These are phyloP conservation scores for Melipona bicolor DNA, from an alignment of 2,888 invertebrate species.

Conservation along the genomic window DNA sequence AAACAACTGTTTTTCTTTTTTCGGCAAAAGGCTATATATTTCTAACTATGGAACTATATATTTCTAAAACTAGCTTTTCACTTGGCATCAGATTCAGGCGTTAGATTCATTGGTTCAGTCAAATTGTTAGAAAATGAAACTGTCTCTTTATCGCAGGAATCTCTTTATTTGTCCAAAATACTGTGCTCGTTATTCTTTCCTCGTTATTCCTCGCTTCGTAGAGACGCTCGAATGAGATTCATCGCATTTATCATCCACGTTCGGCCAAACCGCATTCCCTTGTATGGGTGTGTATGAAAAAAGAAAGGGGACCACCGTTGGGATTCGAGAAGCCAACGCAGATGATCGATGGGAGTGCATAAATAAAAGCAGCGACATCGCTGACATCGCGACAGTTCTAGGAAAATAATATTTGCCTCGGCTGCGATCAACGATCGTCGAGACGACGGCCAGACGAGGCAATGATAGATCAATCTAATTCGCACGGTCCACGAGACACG, in stretches of 20 bases:
- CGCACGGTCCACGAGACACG: slow-evolving; percentile 77
- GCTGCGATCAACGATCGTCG: slow-evolving; percentile 80
- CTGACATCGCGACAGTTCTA: slow-evolving; percentile 71
- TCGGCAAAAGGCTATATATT: too few relatives aligned
- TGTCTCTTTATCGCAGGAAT: too few relatives aligned
- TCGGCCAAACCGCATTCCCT: neutral
- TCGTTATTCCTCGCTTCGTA: neutral
- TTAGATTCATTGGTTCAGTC: too few relatives aligned
- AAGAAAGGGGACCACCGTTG: neutral
- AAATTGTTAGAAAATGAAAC: too few relatives aligned
- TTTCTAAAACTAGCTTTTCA: too few relatives aligned
- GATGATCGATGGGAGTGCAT: slow-evolving; percentile 25
- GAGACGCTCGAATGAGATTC: neutral
- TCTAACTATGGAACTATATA: too few relatives aligned
- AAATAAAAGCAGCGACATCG: slow-evolving; percentile 61
- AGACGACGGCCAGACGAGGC: slow-evolving; percentile 83
- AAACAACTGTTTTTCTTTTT: too few relatives aligned
- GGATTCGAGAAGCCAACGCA: neutral
- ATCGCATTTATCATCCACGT: neutral
- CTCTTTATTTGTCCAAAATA: too few relatives aligned
- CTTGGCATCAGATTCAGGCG: too few relatives aligned
- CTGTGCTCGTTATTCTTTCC: neutral
- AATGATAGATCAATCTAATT: slow-evolving; percentile 84
- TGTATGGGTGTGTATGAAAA: neutral
- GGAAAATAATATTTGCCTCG: slow-evolving; percentile 79